Percentiles rank a stretch among this genome's conserved stretches.
phyloP scores from a whole-genome alignment of 2,888 invertebrate genomes.

The Cerceris rybyensis region DNA sequence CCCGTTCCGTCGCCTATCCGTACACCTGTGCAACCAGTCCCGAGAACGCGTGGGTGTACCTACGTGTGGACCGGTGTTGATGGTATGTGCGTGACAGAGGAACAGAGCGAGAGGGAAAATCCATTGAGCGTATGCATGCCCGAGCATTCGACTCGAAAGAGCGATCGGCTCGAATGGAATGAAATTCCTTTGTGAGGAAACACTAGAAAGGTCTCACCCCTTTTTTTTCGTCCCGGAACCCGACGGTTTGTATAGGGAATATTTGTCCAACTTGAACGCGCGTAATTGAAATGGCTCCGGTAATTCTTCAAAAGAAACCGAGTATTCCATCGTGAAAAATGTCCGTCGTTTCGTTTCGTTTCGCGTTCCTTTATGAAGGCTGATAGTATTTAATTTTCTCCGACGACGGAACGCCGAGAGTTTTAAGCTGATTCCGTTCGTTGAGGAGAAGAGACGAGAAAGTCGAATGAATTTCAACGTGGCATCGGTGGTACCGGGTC shows the following conservation, averaged over 20 bases:
- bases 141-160: conserved; percentile 49
- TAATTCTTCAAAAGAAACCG: conserved; percentile 40
- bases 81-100: conserved; percentile 29
- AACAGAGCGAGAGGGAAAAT: conserved; percentile 36
- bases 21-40: background rate
- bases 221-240: conserved; percentile 19
- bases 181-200: conserved; percentile 63
- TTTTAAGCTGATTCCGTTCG: conserved; percentile 5
- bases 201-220: conserved; percentile 46
- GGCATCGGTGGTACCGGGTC: too few species aligned
- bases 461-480: conserved; percentile 52
- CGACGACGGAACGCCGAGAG: background rate
- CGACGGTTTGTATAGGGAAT: conserved; percentile 26
- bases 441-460: background rate
- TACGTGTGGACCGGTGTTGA: background rate
- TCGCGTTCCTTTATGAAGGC: background rate
- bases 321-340: conserved; percentile 49
- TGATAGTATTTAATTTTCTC: conserved; percentile 55
- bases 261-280: conserved; percentile 57
- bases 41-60: background rate
- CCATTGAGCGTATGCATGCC: conserved; percentile 36
- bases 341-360: conserved; percentile 18
- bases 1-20: background rate
- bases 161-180: conserved; percentile 55
- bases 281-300: conserved; percentile 61